Percentiles rank a stretch among this genome's conserved stretches.
Conservation (phyloP, 2,888 invertebrate genomes). For the Hydriomena furcata region DNA sequence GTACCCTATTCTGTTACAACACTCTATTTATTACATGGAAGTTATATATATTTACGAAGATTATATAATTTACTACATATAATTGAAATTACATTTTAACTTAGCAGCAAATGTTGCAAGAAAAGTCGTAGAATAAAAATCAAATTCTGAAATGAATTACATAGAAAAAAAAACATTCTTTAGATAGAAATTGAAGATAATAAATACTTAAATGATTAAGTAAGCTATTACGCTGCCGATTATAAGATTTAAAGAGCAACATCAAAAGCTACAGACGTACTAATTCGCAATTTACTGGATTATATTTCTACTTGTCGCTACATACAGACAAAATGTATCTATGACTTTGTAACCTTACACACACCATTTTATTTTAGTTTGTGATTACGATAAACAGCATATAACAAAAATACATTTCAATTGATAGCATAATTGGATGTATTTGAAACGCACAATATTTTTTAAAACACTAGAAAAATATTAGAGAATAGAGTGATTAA, state of each 20-base stretch:
- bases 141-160: too few relatives aligned
- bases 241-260: conserved; percentile 11
- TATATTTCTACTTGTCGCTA: conserved; percentile 5
- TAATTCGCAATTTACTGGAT: conserved; percentile 16
- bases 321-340: conserved; percentile 1
- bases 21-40: conserved; percentile 10
- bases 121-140: not conserved
- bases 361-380: too few relatives aligned
- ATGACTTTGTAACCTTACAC: too few relatives aligned
- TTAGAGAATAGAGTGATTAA: too few relatives aligned
- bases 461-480: too few relatives aligned
- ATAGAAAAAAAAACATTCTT: too few relatives aligned
- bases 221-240: conserved; percentile 10
- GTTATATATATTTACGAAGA: not conserved
- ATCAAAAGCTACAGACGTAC: conserved; percentile 24
- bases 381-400: too few relatives aligned
- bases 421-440: too few relatives aligned
- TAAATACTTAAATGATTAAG: not conserved
- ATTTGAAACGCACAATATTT: too few relatives aligned
- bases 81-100: conserved; percentile 7
- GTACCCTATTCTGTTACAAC: conserved; percentile 29
- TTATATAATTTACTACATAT: conserved; percentile 9
- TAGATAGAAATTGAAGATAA: not conserved
- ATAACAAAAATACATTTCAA: too few relatives aligned
- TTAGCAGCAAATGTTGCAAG: conserved; percentile 2